Conservation (phyloP, 2,888 invertebrate species). For the Timandra comae region DNA sequence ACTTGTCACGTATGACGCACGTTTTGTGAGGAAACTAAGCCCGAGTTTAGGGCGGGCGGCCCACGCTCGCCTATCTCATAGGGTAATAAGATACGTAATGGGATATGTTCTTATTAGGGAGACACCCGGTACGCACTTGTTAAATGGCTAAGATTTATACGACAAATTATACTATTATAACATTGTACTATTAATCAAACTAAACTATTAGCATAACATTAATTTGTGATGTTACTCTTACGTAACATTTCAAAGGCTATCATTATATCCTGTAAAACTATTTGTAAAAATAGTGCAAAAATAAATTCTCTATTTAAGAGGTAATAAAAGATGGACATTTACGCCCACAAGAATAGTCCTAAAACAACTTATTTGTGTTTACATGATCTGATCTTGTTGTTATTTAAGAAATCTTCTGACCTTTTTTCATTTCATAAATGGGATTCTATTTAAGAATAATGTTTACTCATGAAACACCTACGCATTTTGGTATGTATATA, state of each 20-base stretch:
- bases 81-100: constrained; percentile 28
- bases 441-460: constrained; percentile 24
- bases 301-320: constrained; percentile 3
- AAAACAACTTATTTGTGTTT: constrained; percentile 4
- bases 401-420: constrained; percentile 9
- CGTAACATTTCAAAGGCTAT: no score
- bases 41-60: constrained; percentile 28
- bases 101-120: constrained; percentile 35
- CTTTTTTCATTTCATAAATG: constrained; percentile 32
- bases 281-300: not conserved
- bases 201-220: no score
- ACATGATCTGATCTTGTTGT: not conserved
- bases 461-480: constrained; percentile 47
- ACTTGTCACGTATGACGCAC: constrained; percentile 47
- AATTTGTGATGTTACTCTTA: no score
- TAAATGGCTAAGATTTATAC: constrained; percentile 17
- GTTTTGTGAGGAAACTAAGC: constrained; percentile 38
- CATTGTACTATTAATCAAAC: no score
- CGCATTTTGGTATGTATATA: no score
- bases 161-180: no score
- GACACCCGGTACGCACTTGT: constrained; percentile 29
- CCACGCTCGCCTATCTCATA: constrained; percentile 32
- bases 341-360: not conserved
- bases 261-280: not conserved
- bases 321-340: no score